Conservation (phyloP, 2,113 vertebrate species). For the Prionailurus viverrinus region DNA sequence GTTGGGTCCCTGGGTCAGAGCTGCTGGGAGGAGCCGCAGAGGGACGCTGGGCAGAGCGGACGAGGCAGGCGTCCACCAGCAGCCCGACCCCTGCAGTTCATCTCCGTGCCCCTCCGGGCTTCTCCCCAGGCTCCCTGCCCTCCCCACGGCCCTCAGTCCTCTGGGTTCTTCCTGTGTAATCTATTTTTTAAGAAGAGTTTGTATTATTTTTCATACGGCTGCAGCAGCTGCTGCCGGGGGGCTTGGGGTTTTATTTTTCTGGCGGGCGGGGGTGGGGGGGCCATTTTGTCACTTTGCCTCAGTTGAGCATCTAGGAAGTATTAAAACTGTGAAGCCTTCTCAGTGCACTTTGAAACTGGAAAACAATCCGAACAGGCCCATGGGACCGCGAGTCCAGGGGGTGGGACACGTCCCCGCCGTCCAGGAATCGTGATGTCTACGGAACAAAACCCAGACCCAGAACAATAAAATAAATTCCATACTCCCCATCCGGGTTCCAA, state of each 20-base stretch:
- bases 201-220: conserved; percentile 90
- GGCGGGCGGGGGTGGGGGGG: conserved; percentile 70
- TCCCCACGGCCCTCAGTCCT: conserved; percentile 80
- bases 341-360: conserved; percentile 87
- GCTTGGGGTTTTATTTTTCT: conserved; percentile 79
- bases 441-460: conserved; percentile 37
- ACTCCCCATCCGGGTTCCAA: background rate
- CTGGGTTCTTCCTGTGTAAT: conserved; percentile 90
- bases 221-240: conserved; percentile 78
- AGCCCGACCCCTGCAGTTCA: background rate
- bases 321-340: conserved; percentile 90
- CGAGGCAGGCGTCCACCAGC: conserved; percentile 22
- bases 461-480: conserved; percentile 68
- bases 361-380: conserved; percentile 59
- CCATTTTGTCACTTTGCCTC: conserved; percentile 87
- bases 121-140: conserved; percentile 37
- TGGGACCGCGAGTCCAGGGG: background rate
- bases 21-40: background rate
- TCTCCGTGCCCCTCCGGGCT: background rate
- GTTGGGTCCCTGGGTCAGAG: background rate
- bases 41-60: background rate
- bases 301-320: conserved; percentile 87
- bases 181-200: conserved; percentile 91
- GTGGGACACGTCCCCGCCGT: background rate
- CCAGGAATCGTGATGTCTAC: background rate